Conservation (phyloP, 2,797 vertebrate species). For the Clarias platycephalus region DNA sequence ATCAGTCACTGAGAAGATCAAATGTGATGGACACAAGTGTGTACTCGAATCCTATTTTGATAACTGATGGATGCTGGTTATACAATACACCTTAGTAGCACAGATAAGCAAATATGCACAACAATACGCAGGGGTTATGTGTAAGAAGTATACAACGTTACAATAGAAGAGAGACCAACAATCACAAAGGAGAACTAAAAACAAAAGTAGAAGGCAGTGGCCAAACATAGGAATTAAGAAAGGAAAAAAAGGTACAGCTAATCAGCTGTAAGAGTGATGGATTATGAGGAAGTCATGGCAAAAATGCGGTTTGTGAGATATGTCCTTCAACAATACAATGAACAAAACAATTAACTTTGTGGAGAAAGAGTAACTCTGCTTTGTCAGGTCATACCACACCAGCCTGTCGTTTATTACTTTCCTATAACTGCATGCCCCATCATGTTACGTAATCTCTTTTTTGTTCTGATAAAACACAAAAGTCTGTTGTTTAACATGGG, state of each 20-base stretch:
- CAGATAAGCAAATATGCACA: not conserved
- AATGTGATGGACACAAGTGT: too few relatives aligned
- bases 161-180: not conserved
- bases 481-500: not conserved
- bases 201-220: not conserved
- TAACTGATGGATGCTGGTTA: too few relatives aligned
- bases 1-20: not conserved
- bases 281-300: not conserved
- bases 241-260: not conserved
- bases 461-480: not conserved
- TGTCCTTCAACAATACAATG: too few relatives aligned
- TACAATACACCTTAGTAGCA: not conserved
- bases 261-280: not conserved
- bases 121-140: not conserved
- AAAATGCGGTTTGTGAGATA: too few relatives aligned
- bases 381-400: not conserved
- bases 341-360: not conserved
- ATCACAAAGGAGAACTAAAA: not conserved
- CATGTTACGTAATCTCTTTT: not conserved
- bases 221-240: not conserved
- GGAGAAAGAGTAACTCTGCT: not conserved
- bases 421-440: not conserved
- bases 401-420: not conserved
- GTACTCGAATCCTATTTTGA: too few relatives aligned
- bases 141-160: not conserved